Base-by-base conservation (phyloP, 2,797 vertebrate species). In the Poeciliopsis infans region DNA sequence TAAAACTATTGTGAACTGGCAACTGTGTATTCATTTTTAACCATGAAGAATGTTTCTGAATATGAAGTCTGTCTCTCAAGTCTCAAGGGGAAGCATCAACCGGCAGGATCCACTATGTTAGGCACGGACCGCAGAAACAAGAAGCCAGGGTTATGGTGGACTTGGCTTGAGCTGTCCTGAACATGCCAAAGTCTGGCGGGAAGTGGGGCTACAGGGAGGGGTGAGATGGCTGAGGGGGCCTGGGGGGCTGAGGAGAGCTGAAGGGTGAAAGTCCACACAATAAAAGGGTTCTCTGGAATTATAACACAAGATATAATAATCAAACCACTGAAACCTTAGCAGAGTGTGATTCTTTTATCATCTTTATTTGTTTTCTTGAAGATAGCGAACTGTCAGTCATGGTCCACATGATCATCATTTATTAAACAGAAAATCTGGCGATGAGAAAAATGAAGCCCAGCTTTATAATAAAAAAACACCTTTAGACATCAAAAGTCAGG, bases 81-180 rank as follows among this genome's bases (percentile, higher is more conserved):
- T 78, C 76, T 78, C 39, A 45, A 57, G 49, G 51, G 68, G 41
- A 78, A 78, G 66, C 51, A 57, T 57, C 49, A 68, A 41, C 49
- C 53, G n/a, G 69, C 69, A 61, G 53, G 55, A 57, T 64, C 77
- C 77, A 79, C 57, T 47, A 41, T 15, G 33, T 36, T 45, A 79
- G 33, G 77, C 55, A 45, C 45, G 4, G 36, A n/a, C 72, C 18
- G n/a, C 61, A 51, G 72, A 61, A 79, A 53, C 39, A 45, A 33
- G 72, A 31, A 61, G n/a, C 39, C 61, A 31, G 25, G 72, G 61
- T 68, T 64, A 74, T 51, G 47, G 59, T 41, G 61, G 57, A 73
- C 59, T 80, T 72, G 53, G 79, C 79, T 72, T 46, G 33, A 61
- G 68, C 74, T 31, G 18, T 23, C 12, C 68, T 49, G 20, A 61